Base-by-base conservation (phyloP, 2,113 vertebrate genomes). In the Istiophorus platypterus region DNA sequence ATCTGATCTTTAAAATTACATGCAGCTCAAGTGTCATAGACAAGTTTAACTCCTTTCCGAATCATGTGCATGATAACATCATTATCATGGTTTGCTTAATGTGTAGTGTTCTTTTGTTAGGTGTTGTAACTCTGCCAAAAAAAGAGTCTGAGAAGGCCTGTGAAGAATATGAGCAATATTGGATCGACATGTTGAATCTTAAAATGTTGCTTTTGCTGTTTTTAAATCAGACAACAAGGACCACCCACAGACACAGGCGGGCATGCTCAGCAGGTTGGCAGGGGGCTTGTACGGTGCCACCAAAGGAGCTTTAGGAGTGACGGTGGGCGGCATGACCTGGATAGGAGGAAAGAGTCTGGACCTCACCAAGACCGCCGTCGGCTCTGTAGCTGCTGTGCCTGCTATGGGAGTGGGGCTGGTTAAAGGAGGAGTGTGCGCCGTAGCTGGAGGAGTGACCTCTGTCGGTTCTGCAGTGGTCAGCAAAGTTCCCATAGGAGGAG, bases 261-360 rank as follows among this genome's bases (percentile, higher is more conserved):
- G 98, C 89, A 95, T 99, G 96, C 88, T 99, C 41, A 97, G 97
- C 80, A 96, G 97, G 56, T 94, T 99, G 88, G 96, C 97, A 1
- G 97, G 97, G 24, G 97, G 98, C 65, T 92, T 99, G 87, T 98
- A 97, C 89, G 97, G 96, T 34, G 96, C 96, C 86, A 99, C 98
- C 24, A 99, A 97, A 82, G 98, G 98, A 87, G 98, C 97, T 11
- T 93, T 99, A 37, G 97, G 97, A 72, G 98, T 97, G 58, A 99
- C 98, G 0, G 96, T 99, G 27, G 96, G 97, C 2, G 96, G 97
- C 1, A 97, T 99, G 74, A 93, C 97, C 82, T 99, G 98, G 98
- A 95, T 99, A 49, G 98, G 98, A 92, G 98, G 97, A 70, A 99
- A 98, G 90, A 95, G 98, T 83, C 92, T 97, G 82, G 96, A 98